Evolutionary conservation across 2,113 vertebrate genomes (phyloP).

Genomic region (Hylia prasina): DNA sequence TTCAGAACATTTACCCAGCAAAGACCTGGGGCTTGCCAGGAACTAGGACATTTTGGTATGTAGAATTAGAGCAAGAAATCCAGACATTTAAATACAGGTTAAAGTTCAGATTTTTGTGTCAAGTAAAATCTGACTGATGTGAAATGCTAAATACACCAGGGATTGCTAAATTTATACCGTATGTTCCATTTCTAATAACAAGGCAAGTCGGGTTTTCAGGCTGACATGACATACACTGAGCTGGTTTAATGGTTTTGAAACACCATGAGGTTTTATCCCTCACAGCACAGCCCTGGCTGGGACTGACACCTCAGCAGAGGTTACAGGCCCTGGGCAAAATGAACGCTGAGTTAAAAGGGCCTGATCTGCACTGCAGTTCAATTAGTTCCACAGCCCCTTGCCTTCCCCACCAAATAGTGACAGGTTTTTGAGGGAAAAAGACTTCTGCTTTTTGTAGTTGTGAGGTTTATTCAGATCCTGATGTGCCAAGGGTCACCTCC

Average conservation of each 20-base stretch:
- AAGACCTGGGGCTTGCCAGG: neutral
- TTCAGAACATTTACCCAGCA: neutral
- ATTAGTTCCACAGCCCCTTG: neutral
- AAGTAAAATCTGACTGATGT: constrained; percentile 1
- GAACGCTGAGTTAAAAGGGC: neutral
- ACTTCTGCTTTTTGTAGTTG: neutral
- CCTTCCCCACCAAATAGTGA: neutral
- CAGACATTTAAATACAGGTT: constrained; percentile 25
- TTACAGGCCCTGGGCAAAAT: neutral
- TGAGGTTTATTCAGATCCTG: constrained; percentile 44
- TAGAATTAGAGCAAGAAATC: constrained; percentile 34
- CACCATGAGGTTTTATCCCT: neutral
- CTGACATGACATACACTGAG: neutral
- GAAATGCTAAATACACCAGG: neutral
- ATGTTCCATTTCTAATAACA: constrained; percentile 26
- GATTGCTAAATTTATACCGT: constrained; percentile 21
- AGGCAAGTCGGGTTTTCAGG: constrained; percentile 7
- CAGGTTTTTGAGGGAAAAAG: neutral
- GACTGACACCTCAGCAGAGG: neutral
- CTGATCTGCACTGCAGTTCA: neutral
- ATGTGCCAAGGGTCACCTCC: neutral
- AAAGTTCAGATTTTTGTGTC: constrained; percentile 22
- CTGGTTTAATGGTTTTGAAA: neutral
- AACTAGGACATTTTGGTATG: neutral
- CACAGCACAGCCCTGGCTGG: neutral